These are phyloP conservation scores for Rostratula benghalensis DNA, from an alignment of 2,113 vertebrate species.

Conservation along the genomic window DNA sequence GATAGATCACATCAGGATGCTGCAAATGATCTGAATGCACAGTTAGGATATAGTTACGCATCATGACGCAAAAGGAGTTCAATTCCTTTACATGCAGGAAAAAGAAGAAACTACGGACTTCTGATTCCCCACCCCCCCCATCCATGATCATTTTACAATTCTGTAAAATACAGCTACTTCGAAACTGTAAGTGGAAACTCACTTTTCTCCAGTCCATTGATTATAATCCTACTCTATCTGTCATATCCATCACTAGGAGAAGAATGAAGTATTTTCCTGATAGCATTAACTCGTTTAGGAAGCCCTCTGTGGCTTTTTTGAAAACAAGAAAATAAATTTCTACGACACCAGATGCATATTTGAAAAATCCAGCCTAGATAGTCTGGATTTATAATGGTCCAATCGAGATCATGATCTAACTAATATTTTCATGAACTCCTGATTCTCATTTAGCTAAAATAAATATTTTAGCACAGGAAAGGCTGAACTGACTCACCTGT, in stretches of 20 bases:
- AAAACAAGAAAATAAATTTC: background rate
- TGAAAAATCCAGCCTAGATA: background rate
- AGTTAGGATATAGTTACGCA: background rate
- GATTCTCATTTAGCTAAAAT: background rate
- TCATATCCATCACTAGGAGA: background rate
- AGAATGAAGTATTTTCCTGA: background rate
- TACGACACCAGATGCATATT: background rate
- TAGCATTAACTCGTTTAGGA: background rate
- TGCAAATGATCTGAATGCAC: background rate
- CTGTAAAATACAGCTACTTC: background rate
- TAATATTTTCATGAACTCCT: background rate
- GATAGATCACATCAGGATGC: background rate
- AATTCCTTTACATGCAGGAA: background rate
- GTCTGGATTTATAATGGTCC: background rate
- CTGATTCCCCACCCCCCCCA: rapidly evolving
- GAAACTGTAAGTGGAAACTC: background rate
- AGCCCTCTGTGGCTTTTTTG: background rate
- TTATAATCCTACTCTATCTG: background rate
- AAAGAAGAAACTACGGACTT: background rate
- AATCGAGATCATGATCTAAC: background rate
- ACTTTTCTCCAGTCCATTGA: background rate
- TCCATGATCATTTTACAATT: background rate
- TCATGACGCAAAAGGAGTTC: background rate
- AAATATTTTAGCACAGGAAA: background rate
- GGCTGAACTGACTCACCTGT: background rate